These are phyloP conservation scores for Lasiurus cinereus DNA, from an alignment of 2,113 vertebrate species.

Conservation along the genomic window DNA sequence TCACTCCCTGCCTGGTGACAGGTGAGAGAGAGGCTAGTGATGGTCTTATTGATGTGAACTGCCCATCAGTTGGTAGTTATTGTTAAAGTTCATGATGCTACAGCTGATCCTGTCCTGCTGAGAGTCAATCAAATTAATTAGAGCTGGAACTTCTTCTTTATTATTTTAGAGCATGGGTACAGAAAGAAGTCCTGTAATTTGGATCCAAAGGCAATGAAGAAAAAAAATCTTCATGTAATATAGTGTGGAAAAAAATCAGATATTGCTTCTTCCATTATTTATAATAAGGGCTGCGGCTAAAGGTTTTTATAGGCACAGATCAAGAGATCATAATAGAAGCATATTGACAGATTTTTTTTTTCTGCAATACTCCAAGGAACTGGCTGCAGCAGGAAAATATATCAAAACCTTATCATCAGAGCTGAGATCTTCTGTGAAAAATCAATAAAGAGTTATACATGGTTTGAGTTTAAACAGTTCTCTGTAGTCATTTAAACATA, in stretches of 20 bases:
- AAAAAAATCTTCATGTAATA: conserved; percentile 86
- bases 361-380: conserved; percentile 96
- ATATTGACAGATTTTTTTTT: conserved; percentile 98
- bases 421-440: conserved; percentile 98
- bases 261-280: conserved; percentile 94
- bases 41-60: conserved; percentile 94
- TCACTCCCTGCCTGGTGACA: conserved; percentile 95
- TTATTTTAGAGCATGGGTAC: conserved; percentile 87
- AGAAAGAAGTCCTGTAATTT: conserved; percentile 88
- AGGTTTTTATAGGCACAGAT: conserved; percentile 99
- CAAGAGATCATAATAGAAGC: conserved; percentile 99
- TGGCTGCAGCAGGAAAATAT: conserved; percentile 97
- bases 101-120: conserved; percentile 93
- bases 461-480: conserved; percentile 99
- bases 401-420: conserved; percentile 99
- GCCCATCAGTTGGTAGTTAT: conserved; percentile 95
- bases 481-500: conserved; percentile 99
- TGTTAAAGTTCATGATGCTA: conserved; percentile 92
- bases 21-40: conserved; percentile 94
- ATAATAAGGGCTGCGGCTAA: conserved; percentile 95
- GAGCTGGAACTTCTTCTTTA: conserved; percentile 90
- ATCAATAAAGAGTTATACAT: conserved; percentile 99
- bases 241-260: conserved; percentile 86
- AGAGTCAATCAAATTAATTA: conserved; percentile 98
- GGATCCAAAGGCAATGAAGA: conserved; percentile 84